These are phyloP conservation scores for Nemotelus pantherinus DNA, from an alignment of 2,888 invertebrate species.

Conservation along the genomic window DNA sequence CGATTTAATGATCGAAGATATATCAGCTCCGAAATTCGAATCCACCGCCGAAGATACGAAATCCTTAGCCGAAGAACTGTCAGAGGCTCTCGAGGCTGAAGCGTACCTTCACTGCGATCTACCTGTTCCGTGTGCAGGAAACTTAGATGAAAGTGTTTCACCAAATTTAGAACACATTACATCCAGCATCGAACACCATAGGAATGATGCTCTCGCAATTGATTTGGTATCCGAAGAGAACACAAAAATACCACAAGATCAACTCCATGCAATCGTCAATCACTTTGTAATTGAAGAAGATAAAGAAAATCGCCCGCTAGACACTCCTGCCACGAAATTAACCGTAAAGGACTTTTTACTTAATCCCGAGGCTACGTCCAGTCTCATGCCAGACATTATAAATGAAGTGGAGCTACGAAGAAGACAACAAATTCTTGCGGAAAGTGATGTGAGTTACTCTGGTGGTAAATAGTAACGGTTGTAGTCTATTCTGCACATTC, in stretches of 20 bases:
- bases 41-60: conserved; percentile 51
- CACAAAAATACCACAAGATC: background rate
- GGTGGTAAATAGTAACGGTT: conserved; percentile 13
- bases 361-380: conserved; percentile 26
- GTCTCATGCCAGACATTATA: conserved; percentile 61
- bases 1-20: conserved; percentile 54
- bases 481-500: background rate
- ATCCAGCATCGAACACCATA: no score
- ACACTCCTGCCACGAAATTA: conserved; percentile 9
- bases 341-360: conserved; percentile 34
- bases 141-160: no score
- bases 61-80: conserved; percentile 3
- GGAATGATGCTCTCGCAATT: no score
- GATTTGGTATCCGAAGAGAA: conserved; percentile 39
- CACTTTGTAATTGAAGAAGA: conserved; percentile 2
- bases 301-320: background rate
- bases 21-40: conserved; percentile 58
- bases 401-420: conserved; percentile 71
- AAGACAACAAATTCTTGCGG: conserved; percentile 71
- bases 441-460: conserved; percentile 68
- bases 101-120: no score
- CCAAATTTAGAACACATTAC: no score
- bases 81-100: no score
- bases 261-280: conserved; percentile 30
- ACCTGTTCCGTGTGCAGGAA: no score